Conservation (phyloP, 2,113 vertebrate genomes). For the Austrofundulus limnaeus region DNA sequence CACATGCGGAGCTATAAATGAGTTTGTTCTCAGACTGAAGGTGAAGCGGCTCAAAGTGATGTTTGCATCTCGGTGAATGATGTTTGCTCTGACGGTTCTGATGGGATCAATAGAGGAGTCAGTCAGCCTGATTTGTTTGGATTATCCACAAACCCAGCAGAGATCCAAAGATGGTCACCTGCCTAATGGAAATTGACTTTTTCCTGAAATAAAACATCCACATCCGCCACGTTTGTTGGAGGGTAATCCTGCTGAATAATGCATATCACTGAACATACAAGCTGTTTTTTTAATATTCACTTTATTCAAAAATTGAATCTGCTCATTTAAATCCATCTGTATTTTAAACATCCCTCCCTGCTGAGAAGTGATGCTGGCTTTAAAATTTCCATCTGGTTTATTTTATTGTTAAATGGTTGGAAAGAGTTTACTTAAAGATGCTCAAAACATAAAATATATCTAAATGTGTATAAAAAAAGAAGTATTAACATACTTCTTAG, state of each 20-base stretch:
- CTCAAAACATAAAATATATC: too few relatives aligned
- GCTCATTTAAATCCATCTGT: slow-evolving; percentile 17
- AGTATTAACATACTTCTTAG: too few relatives aligned
- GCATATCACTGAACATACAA: slow-evolving; percentile 35
- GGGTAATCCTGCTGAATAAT: slow-evolving; percentile 71
- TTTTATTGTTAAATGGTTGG: too few relatives aligned
- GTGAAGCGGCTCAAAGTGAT: slow-evolving; percentile 14
- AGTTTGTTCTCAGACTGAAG: neutral
- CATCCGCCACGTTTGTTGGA: slow-evolving; percentile 74
- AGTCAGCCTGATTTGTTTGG: slow-evolving; percentile 51
- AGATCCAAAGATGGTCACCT: slow-evolving; percentile 56
- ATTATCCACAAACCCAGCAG: slow-evolving; percentile 24
- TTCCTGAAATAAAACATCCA: slow-evolving; percentile 75
- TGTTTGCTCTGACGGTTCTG: slow-evolving; percentile 23
- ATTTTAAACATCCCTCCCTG: slow-evolving; percentile 2
- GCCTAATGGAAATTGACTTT: slow-evolving; percentile 69
- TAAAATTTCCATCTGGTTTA: too few relatives aligned
- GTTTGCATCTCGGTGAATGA: slow-evolving; percentile 7
- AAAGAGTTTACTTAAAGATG: too few relatives aligned
- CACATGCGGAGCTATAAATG: neutral
- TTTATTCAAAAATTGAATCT: slow-evolving; percentile 1
- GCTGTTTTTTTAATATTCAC: slow-evolving; percentile 4
- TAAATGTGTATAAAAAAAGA: too few relatives aligned
- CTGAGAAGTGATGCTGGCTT: neutral
- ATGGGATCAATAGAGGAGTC: slow-evolving; percentile 51